phyloP scores from a whole-genome alignment of 2,113 vertebrate genomes.

The Dolichotis patagonum region DNA sequence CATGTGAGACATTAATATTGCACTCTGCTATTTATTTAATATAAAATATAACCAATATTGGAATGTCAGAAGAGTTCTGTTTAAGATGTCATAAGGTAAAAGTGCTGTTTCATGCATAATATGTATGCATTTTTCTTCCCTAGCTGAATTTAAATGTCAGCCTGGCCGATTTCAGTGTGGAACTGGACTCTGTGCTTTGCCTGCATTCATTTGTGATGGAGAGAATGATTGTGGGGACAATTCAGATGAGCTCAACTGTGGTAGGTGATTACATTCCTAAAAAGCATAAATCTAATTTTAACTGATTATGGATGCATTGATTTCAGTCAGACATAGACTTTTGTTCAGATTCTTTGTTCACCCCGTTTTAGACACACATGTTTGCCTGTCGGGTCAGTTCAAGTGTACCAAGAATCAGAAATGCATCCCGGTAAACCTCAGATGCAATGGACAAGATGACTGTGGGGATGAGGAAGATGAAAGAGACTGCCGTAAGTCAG shows the following conservation, averaged over 20 bases:
- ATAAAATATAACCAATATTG: background rate
- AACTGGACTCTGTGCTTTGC: constrained; percentile 97
- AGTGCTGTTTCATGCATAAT: background rate
- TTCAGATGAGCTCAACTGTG: constrained; percentile 98
- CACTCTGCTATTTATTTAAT: background rate
- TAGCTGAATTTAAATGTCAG: constrained; percentile 99
- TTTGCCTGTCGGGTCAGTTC: constrained; percentile 98
- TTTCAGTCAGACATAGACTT: background rate
- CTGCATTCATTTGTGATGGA: constrained; percentile 98
- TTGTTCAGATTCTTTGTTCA: background rate
- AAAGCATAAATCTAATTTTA: background rate
- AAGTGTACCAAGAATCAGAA: constrained; percentile 97
- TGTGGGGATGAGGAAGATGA: constrained; percentile 98
- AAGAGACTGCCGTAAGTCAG: constrained; percentile 96
- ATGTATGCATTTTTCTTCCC: constrained; percentile 49
- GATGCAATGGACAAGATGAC: constrained; percentile 98
- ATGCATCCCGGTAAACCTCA: constrained; percentile 96
- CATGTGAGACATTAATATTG: background rate
- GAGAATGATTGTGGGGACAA: constrained; percentile 99
- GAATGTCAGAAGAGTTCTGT: background rate
- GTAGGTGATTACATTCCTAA: constrained; percentile 84
- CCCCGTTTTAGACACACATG: constrained; percentile 92
- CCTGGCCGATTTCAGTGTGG: constrained; percentile 98
- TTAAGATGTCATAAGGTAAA: background rate
- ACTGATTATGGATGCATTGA: background rate